Percentiles rank a stretch among this genome's conserved stretches.
These are phyloP conservation scores for Notospermus geniculatus DNA, from an alignment of 1,140 invertebrate genomes.

Conservation along the genomic window DNA sequence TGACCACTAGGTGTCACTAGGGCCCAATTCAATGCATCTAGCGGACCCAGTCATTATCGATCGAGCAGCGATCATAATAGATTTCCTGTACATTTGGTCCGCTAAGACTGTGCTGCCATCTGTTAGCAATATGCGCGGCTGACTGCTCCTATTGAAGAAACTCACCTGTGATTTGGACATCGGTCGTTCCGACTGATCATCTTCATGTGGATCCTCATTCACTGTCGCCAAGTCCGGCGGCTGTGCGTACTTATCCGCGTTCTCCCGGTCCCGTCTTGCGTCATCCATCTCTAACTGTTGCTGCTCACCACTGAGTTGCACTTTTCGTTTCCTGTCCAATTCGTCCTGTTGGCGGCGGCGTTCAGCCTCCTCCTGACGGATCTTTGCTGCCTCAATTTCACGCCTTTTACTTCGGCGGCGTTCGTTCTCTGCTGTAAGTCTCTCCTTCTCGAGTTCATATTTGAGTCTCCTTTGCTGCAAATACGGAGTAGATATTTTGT, in stretches of 20 bases:
- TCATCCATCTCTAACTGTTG: conserved; percentile 12
- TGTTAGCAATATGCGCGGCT: no score
- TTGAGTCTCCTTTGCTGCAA: not conserved
- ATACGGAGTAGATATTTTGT: no score
- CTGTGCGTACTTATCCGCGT: conserved; percentile 5
- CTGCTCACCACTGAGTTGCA: not conserved
- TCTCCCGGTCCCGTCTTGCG: conserved; percentile 7
- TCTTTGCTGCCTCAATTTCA: not conserved
- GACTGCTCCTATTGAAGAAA: no score
- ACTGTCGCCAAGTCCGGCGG: conserved; percentile 12
- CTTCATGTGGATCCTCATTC: conserved; percentile 4
- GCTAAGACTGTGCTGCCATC: no score
- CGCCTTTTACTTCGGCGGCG: not conserved
- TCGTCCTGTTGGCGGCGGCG: not conserved
- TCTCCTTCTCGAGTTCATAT: not conserved
- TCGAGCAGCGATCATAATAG: no score
- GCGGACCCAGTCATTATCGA: no score
- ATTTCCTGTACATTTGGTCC: no score
- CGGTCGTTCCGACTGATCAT: no score
- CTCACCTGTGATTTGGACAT: no score
- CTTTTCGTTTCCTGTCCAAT: not conserved
- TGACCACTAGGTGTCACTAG: no score
- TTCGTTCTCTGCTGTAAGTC: not conserved
- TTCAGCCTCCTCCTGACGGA: conserved; percentile 1
- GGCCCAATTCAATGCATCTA: no score